Percentiles rank a stretch among this genome's conserved stretches.
phyloP scores from a whole-genome alignment of 2,797 vertebrate species.

The Acrossocheilus wenchowensis region DNA sequence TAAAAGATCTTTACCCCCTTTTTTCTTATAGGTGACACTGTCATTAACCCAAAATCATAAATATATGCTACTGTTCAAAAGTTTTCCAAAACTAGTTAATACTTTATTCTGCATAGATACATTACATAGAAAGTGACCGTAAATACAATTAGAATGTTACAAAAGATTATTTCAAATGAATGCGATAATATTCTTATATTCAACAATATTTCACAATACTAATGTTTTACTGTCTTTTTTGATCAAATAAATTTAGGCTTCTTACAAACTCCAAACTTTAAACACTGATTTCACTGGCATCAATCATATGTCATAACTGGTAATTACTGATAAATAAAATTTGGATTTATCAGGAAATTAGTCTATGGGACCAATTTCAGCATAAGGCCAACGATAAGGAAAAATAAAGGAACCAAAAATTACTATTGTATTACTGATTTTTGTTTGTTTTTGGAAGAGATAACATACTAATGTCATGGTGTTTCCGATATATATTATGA shows the following conservation, averaged over 20 bases:
- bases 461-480: neutral
- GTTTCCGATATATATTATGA: neutral
- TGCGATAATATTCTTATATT: neutral
- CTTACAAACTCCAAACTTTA: neutral
- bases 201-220: neutral
- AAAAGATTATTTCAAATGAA: neutral
- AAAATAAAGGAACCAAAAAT: neutral
- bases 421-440: neutral
- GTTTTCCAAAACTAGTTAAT: neutral
- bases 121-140: neutral
- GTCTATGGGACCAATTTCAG: neutral
- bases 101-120: neutral
- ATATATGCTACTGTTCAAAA: neutral
- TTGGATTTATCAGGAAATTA: neutral
- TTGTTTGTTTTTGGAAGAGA: neutral
- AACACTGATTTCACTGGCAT: neutral
- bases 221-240: neutral
- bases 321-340: neutral
- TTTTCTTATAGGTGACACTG: neutral
- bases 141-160: neutral
- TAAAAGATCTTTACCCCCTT: rapidly evolving
- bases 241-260: neutral
- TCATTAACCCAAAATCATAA: neutral
- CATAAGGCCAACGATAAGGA: neutral
- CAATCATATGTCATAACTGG: neutral